Base-by-base conservation (phyloP, 2,888 invertebrate genomes). In the Oscheius onirici region DNA sequence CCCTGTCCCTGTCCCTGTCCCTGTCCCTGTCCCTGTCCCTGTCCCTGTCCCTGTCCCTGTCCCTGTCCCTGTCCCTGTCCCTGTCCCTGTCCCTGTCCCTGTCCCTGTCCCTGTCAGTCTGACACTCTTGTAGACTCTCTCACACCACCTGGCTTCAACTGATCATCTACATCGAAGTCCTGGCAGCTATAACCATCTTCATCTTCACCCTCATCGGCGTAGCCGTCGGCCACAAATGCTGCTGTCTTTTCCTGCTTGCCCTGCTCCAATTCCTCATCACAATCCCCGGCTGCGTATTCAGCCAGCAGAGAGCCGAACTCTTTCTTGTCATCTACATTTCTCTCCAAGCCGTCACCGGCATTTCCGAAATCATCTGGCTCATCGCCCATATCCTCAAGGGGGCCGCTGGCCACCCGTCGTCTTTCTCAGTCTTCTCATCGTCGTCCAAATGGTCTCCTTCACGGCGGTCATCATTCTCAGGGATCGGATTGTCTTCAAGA, bases 251-350 rank as follows among this genome's bases (percentile, higher is more conserved):
- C 5, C 61, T 61, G 3, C 15, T 61, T 10, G 61, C 61, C 17
- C 44, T 44, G 20, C 44, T 61, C 10, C 61, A 61, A 22, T 43
- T 61, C 11, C 44, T 5, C 44, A 61, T 61, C 15, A 26, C 61
- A 22, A 8, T 61, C 6, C 61, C 61, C 5, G 61, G 61, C 13
- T 43, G 61, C 43, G 15, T 44, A 24, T 61, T 44, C 28, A 61
- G 22, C n/a, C 43, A 43, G 3, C 44, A 61, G 46, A 20, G 43
- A 26, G n/a, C 10, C 10, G 8, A n/a, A 44, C 22, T 22, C 44
- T 22, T 61, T 26, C 46, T 61, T 15, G 8, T 61, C n/a, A 20
- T 46, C 26, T 61, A 61, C 26, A 43, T 61, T 20, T 43, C 44
- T n/a, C 24, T 43, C 11, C 61, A 61, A 26, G 5, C 15, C 5